Percentiles rank a stretch among this genome's conserved stretches.
Conservation (phyloP, 2,888 invertebrate genomes). For the Pristionchus maxplancki region DNA sequence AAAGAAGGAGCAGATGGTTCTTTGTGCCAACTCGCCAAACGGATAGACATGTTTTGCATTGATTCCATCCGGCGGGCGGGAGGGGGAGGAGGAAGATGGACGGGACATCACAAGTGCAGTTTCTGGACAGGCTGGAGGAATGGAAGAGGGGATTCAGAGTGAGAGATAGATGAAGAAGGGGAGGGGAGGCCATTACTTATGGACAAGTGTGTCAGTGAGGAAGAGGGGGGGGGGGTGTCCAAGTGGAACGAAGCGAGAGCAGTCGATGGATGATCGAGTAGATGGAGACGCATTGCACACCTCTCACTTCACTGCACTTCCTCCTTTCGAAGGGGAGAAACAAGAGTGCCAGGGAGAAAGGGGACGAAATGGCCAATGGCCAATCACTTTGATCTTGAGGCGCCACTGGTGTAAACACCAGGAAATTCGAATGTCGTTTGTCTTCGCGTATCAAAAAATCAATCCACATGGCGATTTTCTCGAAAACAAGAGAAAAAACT, state of each 20-base stretch:
- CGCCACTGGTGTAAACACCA: neutral
- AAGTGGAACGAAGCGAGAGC: too few species aligned
- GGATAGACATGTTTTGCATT: slow-evolving; percentile 31
- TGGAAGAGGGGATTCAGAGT: neutral
- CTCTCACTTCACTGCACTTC: slow-evolving; percentile 12
- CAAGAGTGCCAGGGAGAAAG: neutral
- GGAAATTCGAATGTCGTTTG: too few species aligned
- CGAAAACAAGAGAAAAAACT: neutral
- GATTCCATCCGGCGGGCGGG: too few species aligned
- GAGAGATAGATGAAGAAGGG: too few species aligned
- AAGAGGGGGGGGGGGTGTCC: neutral
- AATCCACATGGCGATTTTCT: too few species aligned
- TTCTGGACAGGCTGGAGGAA: neutral
- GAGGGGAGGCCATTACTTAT: slow-evolving; percentile 22
- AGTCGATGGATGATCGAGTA: neutral
- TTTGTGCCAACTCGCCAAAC: slow-evolving; percentile 24
- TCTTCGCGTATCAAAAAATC: neutral
- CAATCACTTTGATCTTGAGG: neutral
- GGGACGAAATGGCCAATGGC: neutral
- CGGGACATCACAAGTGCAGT: neutral
- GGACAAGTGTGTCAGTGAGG: slow-evolving; percentile 15
- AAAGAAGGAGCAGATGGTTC: neutral
- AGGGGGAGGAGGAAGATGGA: neutral
- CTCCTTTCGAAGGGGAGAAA: too few species aligned
- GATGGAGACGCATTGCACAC: neutral